Evolutionary conservation across 2,888 invertebrate genomes (phyloP).

Genomic region (Mechanitis messenoides): DNA sequence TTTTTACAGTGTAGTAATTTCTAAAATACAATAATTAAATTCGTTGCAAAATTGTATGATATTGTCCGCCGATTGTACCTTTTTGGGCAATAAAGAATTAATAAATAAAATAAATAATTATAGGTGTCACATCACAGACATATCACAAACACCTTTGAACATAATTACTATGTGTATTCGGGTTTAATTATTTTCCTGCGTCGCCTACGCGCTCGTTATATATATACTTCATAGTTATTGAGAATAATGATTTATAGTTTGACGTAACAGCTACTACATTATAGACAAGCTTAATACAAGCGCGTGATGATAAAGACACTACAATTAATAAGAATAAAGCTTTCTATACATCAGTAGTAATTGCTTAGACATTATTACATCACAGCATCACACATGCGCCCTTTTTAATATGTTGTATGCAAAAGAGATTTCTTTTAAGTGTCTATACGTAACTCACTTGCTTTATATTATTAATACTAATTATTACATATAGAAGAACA

Average conservation of each 20-base stretch:
- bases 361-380: conserved; percentile 1
- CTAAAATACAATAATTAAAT: no score
- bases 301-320: conserved; percentile 1
- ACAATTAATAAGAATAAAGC: neutral
- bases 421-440: no score
- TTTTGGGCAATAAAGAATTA: no score
- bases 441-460: no score
- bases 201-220: conserved; percentile 26
- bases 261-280: conserved; percentile 23
- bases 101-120: no score
- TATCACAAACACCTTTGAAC: neutral
- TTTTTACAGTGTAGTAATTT: no score
- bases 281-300: conserved; percentile 6
- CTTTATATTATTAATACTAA: no score
- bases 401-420: no score
- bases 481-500: no score
- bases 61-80: no score
- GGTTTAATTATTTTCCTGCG: conserved; percentile 26
- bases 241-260: conserved; percentile 33
- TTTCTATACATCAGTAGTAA: conserved; percentile 5
- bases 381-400: neutral
- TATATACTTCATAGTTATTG: conserved; percentile 24
- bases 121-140: neutral
- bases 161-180: conserved; percentile 6
- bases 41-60: no score